Percentiles rank a stretch among this genome's conserved stretches.
These are phyloP conservation scores for Clivina fossor DNA, from an alignment of 2,888 invertebrate species.

Conservation along the genomic window DNA sequence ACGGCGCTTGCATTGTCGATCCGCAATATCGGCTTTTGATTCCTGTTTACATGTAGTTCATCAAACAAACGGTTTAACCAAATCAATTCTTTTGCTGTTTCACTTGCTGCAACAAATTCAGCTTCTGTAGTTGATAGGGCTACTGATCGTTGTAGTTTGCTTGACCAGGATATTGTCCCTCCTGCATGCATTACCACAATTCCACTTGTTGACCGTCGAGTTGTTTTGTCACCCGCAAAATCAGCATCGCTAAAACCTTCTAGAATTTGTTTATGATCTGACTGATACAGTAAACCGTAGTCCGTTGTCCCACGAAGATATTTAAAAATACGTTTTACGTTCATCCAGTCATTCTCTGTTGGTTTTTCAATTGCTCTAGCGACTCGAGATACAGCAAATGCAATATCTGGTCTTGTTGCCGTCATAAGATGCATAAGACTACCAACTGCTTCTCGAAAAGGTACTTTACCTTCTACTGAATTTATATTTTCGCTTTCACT, in stretches of 20 bases:
- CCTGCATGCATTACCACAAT: too few species aligned
- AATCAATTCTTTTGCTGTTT: not conserved
- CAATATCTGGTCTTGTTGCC: conserved; percentile 34
- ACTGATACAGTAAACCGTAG: not conserved
- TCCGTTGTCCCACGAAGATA: conserved; percentile 41
- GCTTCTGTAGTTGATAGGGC: not conserved
- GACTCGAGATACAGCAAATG: too few species aligned
- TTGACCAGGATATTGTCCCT: not conserved
- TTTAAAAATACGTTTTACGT: not conserved
- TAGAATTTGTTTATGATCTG: not conserved
- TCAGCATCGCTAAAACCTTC: not conserved
- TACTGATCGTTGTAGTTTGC: not conserved
- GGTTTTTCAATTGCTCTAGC: not conserved
- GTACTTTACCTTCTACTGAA: conserved; percentile 16
- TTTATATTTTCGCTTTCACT: conserved; percentile 16
- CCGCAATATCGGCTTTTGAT: not conserved
- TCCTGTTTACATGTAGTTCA: not conserved
- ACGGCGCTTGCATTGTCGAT: not conserved
- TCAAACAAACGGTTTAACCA: not conserved
- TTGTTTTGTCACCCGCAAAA: too few species aligned
- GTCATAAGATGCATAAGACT: conserved; percentile 34
- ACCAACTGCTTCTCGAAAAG: conserved; percentile 35
- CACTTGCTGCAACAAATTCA: not conserved
- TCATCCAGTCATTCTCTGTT: not conserved
- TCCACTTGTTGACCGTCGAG: too few species aligned